Base-by-base conservation (phyloP, 2,797 vertebrate genomes). In the Spinus pinus region DNA sequence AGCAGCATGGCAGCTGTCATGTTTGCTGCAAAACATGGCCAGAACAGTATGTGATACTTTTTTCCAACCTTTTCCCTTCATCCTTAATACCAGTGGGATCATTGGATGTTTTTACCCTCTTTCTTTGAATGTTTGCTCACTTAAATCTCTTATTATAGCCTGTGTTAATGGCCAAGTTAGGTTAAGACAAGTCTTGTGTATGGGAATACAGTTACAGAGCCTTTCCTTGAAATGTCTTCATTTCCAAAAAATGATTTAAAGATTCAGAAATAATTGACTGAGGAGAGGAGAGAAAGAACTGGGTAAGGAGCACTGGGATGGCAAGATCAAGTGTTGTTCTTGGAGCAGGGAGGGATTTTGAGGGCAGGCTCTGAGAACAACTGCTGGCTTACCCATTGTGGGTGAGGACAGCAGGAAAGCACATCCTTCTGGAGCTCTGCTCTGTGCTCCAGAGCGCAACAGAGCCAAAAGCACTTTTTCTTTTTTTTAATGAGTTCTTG, bases 1-100 rank as follows among this genome's bases (percentile, higher is more conserved):
- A 95, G 28, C 79, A 74, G 24, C 74, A 39, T 71, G 84, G 90
- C 83, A 90, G 67, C 84, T 96, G 91, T 94, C 57, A 33, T 69
- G 57, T 93, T 93, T 78, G n/a, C 57, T 50, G 49, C 65, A 57
- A 61, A 95, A 87, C 75, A 73, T 18, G 79, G 37, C 53, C 83
- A 65, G 41, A 87, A 81, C 7, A 12, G 13, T 35, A 28, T 0
- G 0, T 27, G 39, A 39, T 61, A 30, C 13, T 58, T 86, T 86
- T 77, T 92, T 89, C 27, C 1, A 0, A 35, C 12, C 9, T 10
- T 94, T 94, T 80, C 14, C 20, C 12, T 62, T 93, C 42, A 57
- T 73, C 22, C n/a, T 50, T 78, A 50, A 35, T 74, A 53, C 22
- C 33, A 27, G 18, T 30, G 46, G 22, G 37, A 89, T 73, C 9